phyloP scores from a whole-genome alignment of 2,888 invertebrate genomes.

The Zaprionus obscuricornis region DNA sequence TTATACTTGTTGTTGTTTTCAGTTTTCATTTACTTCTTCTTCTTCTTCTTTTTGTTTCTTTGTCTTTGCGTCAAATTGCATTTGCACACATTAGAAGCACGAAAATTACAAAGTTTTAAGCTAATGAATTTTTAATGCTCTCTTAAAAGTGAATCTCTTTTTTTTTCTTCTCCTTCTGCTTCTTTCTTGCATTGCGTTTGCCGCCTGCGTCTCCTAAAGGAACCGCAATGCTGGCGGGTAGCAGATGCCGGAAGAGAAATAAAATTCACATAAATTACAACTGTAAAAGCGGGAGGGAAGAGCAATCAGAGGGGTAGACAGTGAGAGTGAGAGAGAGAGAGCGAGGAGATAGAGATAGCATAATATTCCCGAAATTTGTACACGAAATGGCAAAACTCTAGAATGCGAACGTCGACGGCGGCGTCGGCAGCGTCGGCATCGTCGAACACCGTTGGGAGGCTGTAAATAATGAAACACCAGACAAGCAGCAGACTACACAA shows the following conservation, averaged over 20 bases:
- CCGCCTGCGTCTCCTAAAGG: constrained; percentile 19
- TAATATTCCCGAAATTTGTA: constrained; percentile 5
- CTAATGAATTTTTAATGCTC: constrained; percentile 62
- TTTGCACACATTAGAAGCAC: constrained; percentile 21
- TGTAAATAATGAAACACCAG: constrained; percentile 74
- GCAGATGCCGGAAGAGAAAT: constrained; percentile 27
- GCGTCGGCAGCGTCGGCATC: constrained; percentile 1
- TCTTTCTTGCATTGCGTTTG: constrained; percentile 11
- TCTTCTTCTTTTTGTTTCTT: background rate
- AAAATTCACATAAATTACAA: constrained; percentile 54
- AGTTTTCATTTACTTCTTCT: background rate
- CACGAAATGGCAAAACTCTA: constrained; percentile 17
- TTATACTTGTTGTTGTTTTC: background rate
- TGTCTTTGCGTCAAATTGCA: constrained; percentile 16
- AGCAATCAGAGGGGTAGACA: background rate
- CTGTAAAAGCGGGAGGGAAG: constrained; percentile 34
- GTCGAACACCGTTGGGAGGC: constrained; percentile 52
- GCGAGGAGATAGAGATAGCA: no score
- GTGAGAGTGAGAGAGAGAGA: no score
- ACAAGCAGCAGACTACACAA: constrained; percentile 67
- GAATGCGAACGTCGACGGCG: background rate
- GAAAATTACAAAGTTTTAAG: constrained; percentile 27
- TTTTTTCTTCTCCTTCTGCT: no score
- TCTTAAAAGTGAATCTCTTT: no score
- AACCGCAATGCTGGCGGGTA: background rate